Base-by-base conservation (phyloP, 37 sponge, comb jelly and placozoan species). In the Spongilla lacustris region DNA sequence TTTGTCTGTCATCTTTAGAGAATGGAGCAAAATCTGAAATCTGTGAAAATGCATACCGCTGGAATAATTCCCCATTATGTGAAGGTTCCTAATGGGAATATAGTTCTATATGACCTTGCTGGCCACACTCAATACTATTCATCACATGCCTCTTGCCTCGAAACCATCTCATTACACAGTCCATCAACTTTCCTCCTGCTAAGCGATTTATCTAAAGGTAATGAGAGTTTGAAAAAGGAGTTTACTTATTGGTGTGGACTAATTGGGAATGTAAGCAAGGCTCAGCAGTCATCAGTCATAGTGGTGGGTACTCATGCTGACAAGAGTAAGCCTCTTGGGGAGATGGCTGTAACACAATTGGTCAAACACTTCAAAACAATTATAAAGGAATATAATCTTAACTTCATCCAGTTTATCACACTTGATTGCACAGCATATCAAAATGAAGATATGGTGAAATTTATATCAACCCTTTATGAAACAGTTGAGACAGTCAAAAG, bases 61-160 rank as follows among this genome's bases (percentile, higher is more conserved):
- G 86, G 86, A 32, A 85, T 85, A 35, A 36, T 78, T 48, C 78
- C 86, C 0, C 23, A 36, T 36, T 25, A 41, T 25, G 29, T 77
- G 32, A 30, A 67, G 17, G 68, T 78, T 30, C 36, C 26, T 19
- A 71, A 38, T 77, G 41, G 41, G 6, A 66, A 85, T 32, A 38
- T 70, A 4, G 29, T 85, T 26, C 27, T 85, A 13, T 77, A 66
- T 75, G 86, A 85, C 67, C 68, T 85, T 34, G 86, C 86, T 68
- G 86, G 86, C 23, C 86, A 85, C 21, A 0, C 9, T 23, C 81
- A 86, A 25, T 86, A 80, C 36, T 80, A 86, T 69, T 37, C 68
- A 3, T 38, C 74, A 28, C 87, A 86, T 71, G 29, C 72, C 33
- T 73, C 76, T 21, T 49, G 79, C 17, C 69, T 86, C n/a, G 80